Evolutionary conservation across 37 sponge, comb jelly and placozoan species (phyloP).

Genomic region (Cladorhizidae sp.): DNA sequence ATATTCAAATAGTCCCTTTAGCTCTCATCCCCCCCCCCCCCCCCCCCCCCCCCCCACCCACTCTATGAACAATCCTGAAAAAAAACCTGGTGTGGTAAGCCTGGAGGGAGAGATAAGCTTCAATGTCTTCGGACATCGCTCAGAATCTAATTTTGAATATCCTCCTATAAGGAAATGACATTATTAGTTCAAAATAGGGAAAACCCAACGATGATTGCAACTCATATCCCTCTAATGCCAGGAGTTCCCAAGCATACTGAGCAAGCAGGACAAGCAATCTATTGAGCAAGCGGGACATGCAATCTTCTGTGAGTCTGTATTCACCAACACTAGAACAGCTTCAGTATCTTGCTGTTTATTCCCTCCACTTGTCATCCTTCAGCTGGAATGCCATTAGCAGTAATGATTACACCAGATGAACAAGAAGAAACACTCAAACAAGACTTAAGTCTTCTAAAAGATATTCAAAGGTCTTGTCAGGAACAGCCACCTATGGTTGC

Average conservation of each 20-base stretch:
- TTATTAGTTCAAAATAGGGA: not conserved
- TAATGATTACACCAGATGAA: slow-evolving; percentile 21
- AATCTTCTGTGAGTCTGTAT: not conserved
- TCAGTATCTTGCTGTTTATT: not conserved
- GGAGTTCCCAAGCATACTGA: not conserved
- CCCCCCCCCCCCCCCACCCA: no score
- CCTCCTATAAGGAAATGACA: not conserved
- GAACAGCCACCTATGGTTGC: not conserved
- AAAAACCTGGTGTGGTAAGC: no score
- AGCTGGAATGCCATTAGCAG: slow-evolving; percentile 11
- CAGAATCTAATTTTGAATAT: not conserved
- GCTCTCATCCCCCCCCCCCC: no score
- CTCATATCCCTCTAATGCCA: not conserved
- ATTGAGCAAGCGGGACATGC: not conserved
- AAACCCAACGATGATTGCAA: not conserved
- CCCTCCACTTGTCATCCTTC: not conserved
- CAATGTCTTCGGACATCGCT: not conserved
- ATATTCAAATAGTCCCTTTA: no score
- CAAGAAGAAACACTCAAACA: not conserved
- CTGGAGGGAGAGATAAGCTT: no score
- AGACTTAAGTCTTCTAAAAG: not conserved
- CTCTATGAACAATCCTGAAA: no score
- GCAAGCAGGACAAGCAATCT: no score
- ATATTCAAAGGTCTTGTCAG: not conserved
- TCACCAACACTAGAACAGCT: not conserved